Evolutionary conservation across 2,797 vertebrate genomes (phyloP).

Genomic region (Anguilla pacifica): DNA sequence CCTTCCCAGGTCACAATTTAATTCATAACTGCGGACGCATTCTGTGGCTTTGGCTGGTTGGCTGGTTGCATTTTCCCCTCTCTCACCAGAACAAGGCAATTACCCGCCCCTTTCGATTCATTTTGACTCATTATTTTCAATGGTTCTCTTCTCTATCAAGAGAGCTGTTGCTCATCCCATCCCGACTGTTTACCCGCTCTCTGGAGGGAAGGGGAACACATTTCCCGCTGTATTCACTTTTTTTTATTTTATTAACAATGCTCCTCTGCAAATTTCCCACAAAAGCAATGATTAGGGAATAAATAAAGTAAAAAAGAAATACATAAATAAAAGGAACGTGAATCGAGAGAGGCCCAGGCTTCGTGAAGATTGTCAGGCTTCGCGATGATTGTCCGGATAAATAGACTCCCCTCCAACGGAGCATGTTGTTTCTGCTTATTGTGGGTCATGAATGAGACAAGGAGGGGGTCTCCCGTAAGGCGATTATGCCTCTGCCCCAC

Average conservation of each 20-base stretch:
- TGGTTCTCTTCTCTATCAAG: background rate
- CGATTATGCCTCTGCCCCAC: constrained; percentile 78
- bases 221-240: background rate
- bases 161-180: background rate
- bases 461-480: constrained; percentile 75
- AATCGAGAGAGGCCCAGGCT: constrained; percentile 33
- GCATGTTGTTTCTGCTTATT: constrained; percentile 78
- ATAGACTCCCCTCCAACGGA: constrained; percentile 74
- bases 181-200: background rate
- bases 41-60: background rate
- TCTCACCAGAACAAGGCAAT: background rate
- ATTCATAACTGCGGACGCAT: background rate
- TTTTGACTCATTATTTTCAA: constrained; percentile 4
- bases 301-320: constrained; percentile 4
- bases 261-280: constrained; percentile 8
- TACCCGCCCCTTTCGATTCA: background rate
- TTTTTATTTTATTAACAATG: background rate
- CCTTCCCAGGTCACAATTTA: background rate
- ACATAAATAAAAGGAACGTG: background rate
- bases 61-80: constrained; percentile 1
- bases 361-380: constrained; percentile 67
- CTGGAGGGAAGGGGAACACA: background rate
- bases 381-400: constrained; percentile 67
- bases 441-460: constrained; percentile 67
- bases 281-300: constrained; percentile 19